Evolutionary conservation across 2,113 vertebrate species (phyloP), one percentile per base, ranked within the genome.

Genomic region (Halcyon senegalensis): DNA sequence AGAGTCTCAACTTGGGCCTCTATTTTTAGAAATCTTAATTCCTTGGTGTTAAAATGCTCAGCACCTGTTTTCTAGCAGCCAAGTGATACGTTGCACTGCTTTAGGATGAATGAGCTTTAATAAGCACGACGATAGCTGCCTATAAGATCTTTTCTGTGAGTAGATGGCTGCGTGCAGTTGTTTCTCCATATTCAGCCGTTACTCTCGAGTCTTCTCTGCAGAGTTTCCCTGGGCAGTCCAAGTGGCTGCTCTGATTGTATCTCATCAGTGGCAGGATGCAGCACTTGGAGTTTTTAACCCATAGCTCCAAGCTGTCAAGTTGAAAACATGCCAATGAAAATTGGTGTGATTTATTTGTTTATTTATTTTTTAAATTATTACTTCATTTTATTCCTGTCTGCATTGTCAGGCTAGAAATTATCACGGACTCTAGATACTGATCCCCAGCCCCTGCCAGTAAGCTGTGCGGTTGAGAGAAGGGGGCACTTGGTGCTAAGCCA

Each of bases 341-440:
- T 27, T 35, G 43, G 19, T 31, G 35, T 46, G 12, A 14, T 28
- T 75, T 21, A 48, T 35, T 35, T 35, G 7, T 35, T 48, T 48
- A 48, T 20, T 48, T 48, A 21, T 48, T n/a, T n/a, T n/a, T n/a
- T 11, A 21, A 48, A 48, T 48, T 48, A 19, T 48, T 48, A 11
- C 11, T 44, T 14, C 3, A 21, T 53, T 53, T 53, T 53, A 16
- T 28, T 31, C 35, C 10, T 37, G 16, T n/a, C 21, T 62, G 25
- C 35, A 21, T 39, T 51, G 21, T 41, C 21, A 81, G 48, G 37
- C 11, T n/a, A 55, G 73, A 55, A 73, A 37, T 6, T 37, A 28
- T 60, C 1, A 0, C 14, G 5, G 41, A 13, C n/a, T 79, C 15
- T 11, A 19, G 27, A 13, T 31, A 4, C 0, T 19, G 30, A 62